A percentile compares a stretch with the other conserved stretches of the same genome.
Conservation (phyloP, 2,888 invertebrate species). For the Pinctada fucata region DNA sequence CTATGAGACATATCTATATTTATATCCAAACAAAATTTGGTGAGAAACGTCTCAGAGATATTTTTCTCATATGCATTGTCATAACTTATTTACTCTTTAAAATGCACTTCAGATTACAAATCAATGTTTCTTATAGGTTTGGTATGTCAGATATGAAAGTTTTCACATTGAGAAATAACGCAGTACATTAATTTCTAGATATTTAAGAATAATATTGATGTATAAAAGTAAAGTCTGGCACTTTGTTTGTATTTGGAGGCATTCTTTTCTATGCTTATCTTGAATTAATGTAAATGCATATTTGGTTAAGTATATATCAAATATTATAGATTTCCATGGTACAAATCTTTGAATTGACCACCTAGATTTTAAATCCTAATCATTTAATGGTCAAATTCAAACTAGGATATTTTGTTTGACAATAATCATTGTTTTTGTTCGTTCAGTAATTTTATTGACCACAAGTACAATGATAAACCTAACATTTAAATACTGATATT, state of each 20-base stretch:
- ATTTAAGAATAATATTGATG: not conserved
- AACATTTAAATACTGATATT: not conserved
- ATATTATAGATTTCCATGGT: not conserved
- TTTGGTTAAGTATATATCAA: not conserved
- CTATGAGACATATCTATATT: too few relatives aligned
- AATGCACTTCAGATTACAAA: too few relatives aligned
- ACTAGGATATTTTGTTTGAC: not conserved
- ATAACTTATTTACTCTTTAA: too few relatives aligned
- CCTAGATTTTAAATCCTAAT: slow-evolving; percentile 6
- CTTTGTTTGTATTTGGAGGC: not conserved
- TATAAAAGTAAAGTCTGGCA: not conserved
- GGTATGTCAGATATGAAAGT: too few relatives aligned
- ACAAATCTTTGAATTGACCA: slow-evolving; percentile 8
- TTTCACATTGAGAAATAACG: not conserved
- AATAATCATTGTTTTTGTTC: slow-evolving; percentile 10
- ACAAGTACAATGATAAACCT: not conserved
- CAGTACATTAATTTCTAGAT: not conserved
- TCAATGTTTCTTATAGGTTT: too few relatives aligned
- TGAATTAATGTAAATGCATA: not conserved
- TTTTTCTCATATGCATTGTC: too few relatives aligned
- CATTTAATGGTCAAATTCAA: slow-evolving; percentile 10
- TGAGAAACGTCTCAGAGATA: too few relatives aligned
- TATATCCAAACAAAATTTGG: too few relatives aligned
- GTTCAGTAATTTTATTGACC: not conserved
- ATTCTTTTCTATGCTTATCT: not conserved